These are phyloP conservation scores for Chromobotia macracanthus DNA, from an alignment of 2,797 vertebrate genomes.

Conservation along the genomic window DNA sequence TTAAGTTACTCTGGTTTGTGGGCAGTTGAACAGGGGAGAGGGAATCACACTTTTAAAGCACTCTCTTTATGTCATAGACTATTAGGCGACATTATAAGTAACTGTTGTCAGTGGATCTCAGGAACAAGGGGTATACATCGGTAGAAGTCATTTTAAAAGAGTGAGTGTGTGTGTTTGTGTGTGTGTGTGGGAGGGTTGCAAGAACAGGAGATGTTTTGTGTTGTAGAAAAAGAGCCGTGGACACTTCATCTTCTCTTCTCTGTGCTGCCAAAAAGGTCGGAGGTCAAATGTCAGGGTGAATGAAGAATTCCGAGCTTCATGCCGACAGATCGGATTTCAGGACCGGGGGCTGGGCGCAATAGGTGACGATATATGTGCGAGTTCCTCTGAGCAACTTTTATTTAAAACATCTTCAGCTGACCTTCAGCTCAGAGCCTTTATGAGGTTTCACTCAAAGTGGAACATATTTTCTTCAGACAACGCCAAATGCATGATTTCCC, in stretches of 20 bases:
- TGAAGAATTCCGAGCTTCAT: slow-evolving; percentile 86
- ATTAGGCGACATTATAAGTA: slow-evolving; percentile 68
- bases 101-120: slow-evolving; percentile 69
- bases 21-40: slow-evolving; percentile 51
- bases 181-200: slow-evolving; percentile 64
- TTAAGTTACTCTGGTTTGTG: slow-evolving; percentile 60
- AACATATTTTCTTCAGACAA: slow-evolving; percentile 45
- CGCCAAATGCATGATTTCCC: slow-evolving; percentile 38
- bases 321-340: slow-evolving; percentile 84
- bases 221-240: slow-evolving; percentile 78
- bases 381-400: slow-evolving; percentile 69
- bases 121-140: slow-evolving; percentile 69
- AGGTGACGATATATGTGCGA: slow-evolving; percentile 73
- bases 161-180: slow-evolving; percentile 46
- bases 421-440: slow-evolving; percentile 63
- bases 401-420: slow-evolving; percentile 64
- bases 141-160: slow-evolving; percentile 66
- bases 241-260: slow-evolving; percentile 87
- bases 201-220: slow-evolving; percentile 86
- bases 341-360: slow-evolving; percentile 76
- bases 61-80: slow-evolving; percentile 58
- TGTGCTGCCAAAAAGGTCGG: slow-evolving; percentile 84
- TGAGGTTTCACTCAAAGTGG: slow-evolving; percentile 69
- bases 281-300: slow-evolving; percentile 87
- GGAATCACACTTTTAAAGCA: slow-evolving; percentile 54